Conservation (phyloP, 2,888 invertebrate species). For the Hermaeophaga mercurialis region DNA sequence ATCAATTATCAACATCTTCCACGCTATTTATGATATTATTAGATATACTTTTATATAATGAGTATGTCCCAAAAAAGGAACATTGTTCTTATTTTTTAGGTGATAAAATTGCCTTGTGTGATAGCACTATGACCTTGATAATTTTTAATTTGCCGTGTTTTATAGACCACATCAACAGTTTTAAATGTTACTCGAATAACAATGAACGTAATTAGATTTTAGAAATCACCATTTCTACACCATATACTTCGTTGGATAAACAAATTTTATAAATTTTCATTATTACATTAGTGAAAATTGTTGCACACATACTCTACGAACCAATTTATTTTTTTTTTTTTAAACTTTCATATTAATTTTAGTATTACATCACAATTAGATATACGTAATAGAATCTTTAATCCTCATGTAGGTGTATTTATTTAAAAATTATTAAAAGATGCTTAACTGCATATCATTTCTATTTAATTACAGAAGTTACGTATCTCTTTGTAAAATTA, state of each 20-base stretch:
- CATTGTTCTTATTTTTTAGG: slow-evolving; percentile 2
- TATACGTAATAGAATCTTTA: not conserved
- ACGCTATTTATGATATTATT: too few species aligned
- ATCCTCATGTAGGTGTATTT: not conserved
- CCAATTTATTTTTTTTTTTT: too few species aligned
- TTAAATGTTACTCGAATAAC: slow-evolving; percentile 41
- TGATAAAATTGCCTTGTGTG: slow-evolving; percentile 18
- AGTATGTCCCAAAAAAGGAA: slow-evolving; percentile 6
- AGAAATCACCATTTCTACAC: slow-evolving; percentile 31
- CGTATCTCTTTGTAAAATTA: too few species aligned
- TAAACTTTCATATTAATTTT: not conserved
- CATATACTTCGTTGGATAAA: too few species aligned
- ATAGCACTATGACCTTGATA: slow-evolving; percentile 40
- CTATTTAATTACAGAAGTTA: not conserved
- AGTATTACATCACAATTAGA: slow-evolving; percentile 5
- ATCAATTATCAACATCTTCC: too few species aligned
- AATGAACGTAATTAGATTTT: slow-evolving; percentile 37
- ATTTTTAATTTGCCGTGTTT: slow-evolving; percentile 35
- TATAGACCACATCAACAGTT: slow-evolving; percentile 47
- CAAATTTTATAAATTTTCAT: too few species aligned
- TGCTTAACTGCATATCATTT: not conserved
- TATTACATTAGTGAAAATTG: too few species aligned
- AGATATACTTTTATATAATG: too few species aligned
- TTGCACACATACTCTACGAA: too few species aligned
- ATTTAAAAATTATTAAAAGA: slow-evolving; percentile 8